Conservation (phyloP, 2,113 vertebrate genomes). For the Mormoops blainvillei region DNA sequence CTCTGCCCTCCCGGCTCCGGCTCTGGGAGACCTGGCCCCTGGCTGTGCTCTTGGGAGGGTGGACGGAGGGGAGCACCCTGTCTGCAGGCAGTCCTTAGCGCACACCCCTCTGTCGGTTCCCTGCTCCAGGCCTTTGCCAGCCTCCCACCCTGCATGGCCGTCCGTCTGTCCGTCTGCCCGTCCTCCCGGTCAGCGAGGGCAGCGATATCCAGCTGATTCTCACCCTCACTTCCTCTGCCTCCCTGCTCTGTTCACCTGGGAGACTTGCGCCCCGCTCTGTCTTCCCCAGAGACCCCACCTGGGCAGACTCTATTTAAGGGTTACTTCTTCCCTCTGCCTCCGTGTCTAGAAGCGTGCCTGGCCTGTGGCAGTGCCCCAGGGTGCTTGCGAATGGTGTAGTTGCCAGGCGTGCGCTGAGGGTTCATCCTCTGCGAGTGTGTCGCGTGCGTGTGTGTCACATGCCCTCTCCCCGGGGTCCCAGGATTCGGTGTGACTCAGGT, state of each 20-base stretch:
- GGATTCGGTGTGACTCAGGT: background rate
- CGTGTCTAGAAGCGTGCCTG: background rate
- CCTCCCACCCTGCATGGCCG: too few relatives aligned
- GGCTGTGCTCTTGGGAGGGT: rapidly evolving
- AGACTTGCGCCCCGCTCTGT: background rate
- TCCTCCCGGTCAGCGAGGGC: too few relatives aligned
- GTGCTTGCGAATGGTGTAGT: background rate
- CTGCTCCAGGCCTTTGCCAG: too few relatives aligned
- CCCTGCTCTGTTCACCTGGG: background rate
- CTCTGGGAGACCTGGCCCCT: background rate
- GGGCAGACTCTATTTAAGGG: background rate
- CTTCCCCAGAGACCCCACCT: background rate
- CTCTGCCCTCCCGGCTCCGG: too few relatives aligned
- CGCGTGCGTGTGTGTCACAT: rapidly evolving
- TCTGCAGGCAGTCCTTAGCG: background rate
- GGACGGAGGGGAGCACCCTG: background rate
- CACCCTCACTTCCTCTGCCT: background rate
- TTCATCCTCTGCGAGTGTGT: rapidly evolving
- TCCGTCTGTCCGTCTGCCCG: too few relatives aligned
- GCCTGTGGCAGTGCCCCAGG: rapidly evolving
- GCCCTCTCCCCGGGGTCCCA: background rate
- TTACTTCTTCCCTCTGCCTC: background rate
- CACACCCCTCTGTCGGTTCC: rapidly evolving
- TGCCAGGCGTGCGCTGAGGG: rapidly evolving
- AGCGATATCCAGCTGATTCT: too few relatives aligned